Percentiles rank a stretch among this genome's conserved stretches.
These are phyloP conservation scores for Lithosia quadra DNA, from an alignment of 2,888 invertebrate genomes.

Conservation along the genomic window DNA sequence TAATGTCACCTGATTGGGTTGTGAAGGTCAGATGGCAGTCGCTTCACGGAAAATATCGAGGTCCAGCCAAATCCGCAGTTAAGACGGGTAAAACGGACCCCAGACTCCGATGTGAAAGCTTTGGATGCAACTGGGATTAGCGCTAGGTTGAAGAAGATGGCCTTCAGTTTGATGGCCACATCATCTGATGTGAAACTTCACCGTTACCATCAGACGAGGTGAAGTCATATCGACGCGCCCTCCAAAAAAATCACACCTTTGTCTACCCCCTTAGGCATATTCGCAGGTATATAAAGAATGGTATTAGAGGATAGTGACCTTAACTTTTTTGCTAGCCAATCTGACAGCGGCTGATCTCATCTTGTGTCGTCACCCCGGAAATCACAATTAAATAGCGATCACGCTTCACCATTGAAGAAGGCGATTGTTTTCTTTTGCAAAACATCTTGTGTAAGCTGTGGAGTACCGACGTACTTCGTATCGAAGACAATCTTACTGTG, in stretches of 20 bases:
- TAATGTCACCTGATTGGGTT: too few species aligned
- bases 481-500: conserved; percentile 20
- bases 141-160: too few species aligned
- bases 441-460: conserved; percentile 18
- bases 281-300: neutral
- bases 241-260: neutral
- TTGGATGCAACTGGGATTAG: too few species aligned
- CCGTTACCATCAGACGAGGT: too few species aligned
- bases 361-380: conserved; percentile 42
- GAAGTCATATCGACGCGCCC: neutral
- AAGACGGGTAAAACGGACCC: too few species aligned
- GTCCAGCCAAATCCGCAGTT: too few species aligned
- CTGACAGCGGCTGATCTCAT: conserved; percentile 44
- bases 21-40: too few species aligned
- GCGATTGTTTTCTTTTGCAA: conserved; percentile 45
- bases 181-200: too few species aligned
- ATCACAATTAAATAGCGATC: conserved; percentile 46
- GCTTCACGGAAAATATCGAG: too few species aligned
- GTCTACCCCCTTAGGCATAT: neutral
- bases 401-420: conserved; percentile 39
- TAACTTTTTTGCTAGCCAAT: conserved; percentile 30
- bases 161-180: too few species aligned
- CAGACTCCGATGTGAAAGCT: too few species aligned
- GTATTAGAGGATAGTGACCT: conserved; percentile 36
- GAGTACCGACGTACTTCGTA: conserved; percentile 18